phyloP scores from a whole-genome alignment of 2,888 invertebrate species.

The Chloroclystis v-ata region DNA sequence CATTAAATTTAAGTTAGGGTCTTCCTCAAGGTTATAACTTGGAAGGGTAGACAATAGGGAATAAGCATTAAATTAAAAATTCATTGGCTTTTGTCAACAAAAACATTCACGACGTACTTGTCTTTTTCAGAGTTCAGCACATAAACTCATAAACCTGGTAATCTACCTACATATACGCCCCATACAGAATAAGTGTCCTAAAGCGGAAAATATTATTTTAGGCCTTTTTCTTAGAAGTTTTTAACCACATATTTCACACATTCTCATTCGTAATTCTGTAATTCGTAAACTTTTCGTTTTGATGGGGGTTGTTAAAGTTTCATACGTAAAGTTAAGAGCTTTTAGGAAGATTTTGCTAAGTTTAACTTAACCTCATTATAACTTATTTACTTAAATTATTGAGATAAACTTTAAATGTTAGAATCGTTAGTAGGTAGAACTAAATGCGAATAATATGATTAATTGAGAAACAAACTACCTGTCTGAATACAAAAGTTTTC shows the following conservation, averaged over 20 bases:
- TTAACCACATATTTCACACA: neutral
- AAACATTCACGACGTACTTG: too few species aligned
- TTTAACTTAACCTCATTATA: neutral
- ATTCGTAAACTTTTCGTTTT: neutral
- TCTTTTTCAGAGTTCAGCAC: too few species aligned
- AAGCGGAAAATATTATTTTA: too few species aligned
- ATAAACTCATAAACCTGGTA: too few species aligned
- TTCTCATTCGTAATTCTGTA: neutral
- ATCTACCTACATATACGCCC: too few species aligned
- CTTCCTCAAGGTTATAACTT: too few species aligned
- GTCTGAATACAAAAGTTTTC: slow-evolving; percentile 32
- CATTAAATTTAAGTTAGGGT: slow-evolving; percentile 13
- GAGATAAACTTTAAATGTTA: neutral
- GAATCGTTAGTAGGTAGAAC: too few species aligned
- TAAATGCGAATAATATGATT: neutral
- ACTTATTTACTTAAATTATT: neutral
- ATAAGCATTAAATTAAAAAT: too few species aligned
- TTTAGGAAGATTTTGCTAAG: neutral
- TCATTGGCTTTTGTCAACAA: too few species aligned
- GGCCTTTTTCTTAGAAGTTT: too few species aligned
- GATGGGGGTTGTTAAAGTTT: neutral
- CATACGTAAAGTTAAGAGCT: neutral
- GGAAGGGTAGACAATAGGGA: too few species aligned
- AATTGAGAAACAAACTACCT: slow-evolving; percentile 22
- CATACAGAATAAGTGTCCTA: too few species aligned